These are phyloP conservation scores for Phaenicophaeus curvirostris DNA, from an alignment of 2,797 vertebrate genomes.

Conservation along the genomic window DNA sequence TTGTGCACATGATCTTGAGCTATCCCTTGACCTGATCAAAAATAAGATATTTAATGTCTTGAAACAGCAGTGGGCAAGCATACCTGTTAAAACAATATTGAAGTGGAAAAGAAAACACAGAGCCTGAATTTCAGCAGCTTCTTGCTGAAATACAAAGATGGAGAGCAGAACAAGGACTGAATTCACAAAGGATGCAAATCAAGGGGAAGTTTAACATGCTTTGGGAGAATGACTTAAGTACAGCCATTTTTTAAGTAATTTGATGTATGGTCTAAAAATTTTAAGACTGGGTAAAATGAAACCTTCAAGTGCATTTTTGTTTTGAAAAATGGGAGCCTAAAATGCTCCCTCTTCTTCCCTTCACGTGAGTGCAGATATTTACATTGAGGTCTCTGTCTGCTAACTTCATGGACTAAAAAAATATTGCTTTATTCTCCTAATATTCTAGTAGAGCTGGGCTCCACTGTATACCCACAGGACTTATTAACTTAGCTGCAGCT, in stretches of 20 bases:
- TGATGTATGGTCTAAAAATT: background rate
- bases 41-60: background rate
- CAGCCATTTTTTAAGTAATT: background rate
- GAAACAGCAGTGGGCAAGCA: background rate
- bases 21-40: background rate
- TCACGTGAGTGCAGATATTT: background rate
- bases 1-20: background rate
- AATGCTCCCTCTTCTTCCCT: background rate
- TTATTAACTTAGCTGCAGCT: background rate
- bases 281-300: background rate
- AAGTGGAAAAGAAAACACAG: background rate
- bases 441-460: background rate
- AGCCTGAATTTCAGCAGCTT: background rate
- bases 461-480: background rate
- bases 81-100: background rate
- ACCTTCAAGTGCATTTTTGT: background rate
- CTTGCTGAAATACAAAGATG: background rate
- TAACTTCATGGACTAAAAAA: background rate
- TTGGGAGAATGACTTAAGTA: background rate
- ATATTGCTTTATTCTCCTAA: background rate
- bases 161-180: background rate
- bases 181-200: background rate
- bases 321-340: background rate
- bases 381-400: background rate
- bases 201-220: background rate